Percentiles rank a stretch among this genome's conserved stretches.
These are phyloP conservation scores for Plebejus melissa DNA, from an alignment of 2,888 invertebrate species.

Conservation along the genomic window DNA sequence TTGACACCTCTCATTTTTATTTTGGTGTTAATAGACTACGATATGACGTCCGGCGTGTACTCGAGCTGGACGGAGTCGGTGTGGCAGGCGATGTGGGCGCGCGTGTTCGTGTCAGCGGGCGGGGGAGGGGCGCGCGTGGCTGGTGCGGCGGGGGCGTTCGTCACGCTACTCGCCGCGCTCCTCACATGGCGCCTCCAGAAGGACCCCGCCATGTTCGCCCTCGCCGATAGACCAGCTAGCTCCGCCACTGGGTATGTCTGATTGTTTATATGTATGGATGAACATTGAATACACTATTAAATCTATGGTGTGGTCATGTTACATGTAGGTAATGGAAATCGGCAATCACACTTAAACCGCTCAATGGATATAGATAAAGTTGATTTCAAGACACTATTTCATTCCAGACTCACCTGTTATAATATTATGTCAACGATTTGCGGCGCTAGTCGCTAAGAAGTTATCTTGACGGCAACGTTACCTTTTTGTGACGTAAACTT, in stretches of 20 bases:
- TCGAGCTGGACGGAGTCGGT: conserved; percentile 95
- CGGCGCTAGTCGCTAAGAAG: too few relatives aligned
- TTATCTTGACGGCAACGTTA: too few relatives aligned
- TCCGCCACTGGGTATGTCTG: conserved; percentile 51
- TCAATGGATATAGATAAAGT: too few relatives aligned
- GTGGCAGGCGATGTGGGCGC: conserved; percentile 86
- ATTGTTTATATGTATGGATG: not conserved
- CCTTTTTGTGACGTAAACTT: not conserved
- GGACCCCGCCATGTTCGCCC: conserved; percentile 49
- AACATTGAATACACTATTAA: not conserved
- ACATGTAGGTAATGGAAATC: not conserved
- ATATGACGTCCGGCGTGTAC: conserved; percentile 86
- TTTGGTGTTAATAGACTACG: conserved; percentile 78
- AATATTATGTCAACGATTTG: too few relatives aligned
- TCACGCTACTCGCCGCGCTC: conserved; percentile 49
- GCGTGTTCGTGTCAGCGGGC: conserved; percentile 88
- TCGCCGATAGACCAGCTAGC: conserved; percentile 35
- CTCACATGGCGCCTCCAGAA: conserved; percentile 56
- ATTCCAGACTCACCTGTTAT: too few relatives aligned
- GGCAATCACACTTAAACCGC: not conserved
- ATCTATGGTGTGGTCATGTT: too few relatives aligned
- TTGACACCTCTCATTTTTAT: too few relatives aligned
- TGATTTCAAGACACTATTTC: too few relatives aligned
- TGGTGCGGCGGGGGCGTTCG: conserved; percentile 45
- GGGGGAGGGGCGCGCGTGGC: conserved; percentile 62